Evolutionary conservation across 2,888 invertebrate species (phyloP).

Genomic region (Eurytoma californica): DNA sequence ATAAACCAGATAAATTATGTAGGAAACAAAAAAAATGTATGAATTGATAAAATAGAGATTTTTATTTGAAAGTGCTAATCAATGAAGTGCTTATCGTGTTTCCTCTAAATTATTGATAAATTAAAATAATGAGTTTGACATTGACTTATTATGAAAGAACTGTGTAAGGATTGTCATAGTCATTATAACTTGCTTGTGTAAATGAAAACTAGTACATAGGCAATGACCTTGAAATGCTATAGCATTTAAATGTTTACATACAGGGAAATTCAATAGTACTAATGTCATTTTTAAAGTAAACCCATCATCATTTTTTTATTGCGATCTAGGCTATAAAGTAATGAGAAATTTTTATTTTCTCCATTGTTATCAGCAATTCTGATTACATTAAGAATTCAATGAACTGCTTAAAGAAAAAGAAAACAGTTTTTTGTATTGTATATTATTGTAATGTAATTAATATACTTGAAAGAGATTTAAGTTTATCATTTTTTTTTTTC

Average conservation of each 20-base stretch:
- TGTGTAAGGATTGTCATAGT: slow-evolving; percentile 53
- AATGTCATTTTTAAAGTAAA: slow-evolving; percentile 12
- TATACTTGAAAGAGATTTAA: background rate
- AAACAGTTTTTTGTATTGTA: background rate
- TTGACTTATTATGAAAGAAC: slow-evolving; percentile 44
- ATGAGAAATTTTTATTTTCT: background rate
- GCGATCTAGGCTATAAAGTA: background rate
- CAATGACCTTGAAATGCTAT: slow-evolving; percentile 51
- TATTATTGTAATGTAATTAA: background rate
- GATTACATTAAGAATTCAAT: background rate
- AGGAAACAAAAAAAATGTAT: slow-evolving; percentile 4
- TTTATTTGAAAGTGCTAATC: slow-evolving; percentile 32
- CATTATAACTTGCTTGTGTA: slow-evolving; percentile 39
- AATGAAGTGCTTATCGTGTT: slow-evolving; percentile 47
- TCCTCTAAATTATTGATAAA: slow-evolving; percentile 53
- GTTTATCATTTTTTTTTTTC: background rate
- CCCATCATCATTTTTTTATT: background rate
- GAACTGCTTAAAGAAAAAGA: background rate
- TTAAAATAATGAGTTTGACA: slow-evolving; percentile 51
- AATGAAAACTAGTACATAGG: slow-evolving; percentile 46
- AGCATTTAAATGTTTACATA: slow-evolving; percentile 17
- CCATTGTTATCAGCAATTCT: background rate
- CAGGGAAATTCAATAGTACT: slow-evolving; percentile 26
- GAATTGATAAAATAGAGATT: slow-evolving; percentile 8
- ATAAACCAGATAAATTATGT: background rate